phyloP scores from a whole-genome alignment of 2,113 vertebrate species.

The Bubo blakistoni region DNA sequence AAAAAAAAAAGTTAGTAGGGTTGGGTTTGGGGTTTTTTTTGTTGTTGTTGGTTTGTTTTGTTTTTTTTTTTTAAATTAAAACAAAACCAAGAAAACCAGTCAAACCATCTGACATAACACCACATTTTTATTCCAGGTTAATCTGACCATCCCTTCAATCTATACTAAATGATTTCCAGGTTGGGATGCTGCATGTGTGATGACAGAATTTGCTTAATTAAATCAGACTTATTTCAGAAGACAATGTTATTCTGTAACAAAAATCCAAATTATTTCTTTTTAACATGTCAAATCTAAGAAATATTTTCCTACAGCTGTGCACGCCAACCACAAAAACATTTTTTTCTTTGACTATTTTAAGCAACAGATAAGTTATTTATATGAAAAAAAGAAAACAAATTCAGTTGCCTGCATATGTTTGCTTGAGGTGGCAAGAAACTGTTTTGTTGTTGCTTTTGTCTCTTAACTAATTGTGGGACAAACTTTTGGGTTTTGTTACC shows the following conservation, averaged over 20 bases:
- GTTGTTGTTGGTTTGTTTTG: too few relatives aligned
- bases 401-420: background rate
- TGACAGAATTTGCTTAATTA: background rate
- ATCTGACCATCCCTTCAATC: background rate
- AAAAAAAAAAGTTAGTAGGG: background rate
- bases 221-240: background rate
- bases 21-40: background rate
- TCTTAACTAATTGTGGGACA: background rate
- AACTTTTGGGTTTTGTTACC: background rate
- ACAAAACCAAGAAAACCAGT: rapidly evolving
- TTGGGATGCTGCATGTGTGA: background rate
- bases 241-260: background rate
- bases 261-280: background rate
- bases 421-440: background rate
- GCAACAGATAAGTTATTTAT: background rate
- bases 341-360: background rate
- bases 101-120: background rate
- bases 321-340: background rate
- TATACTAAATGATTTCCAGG: background rate
- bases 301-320: background rate
- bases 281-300: background rate
- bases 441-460: background rate
- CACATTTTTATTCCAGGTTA: background rate
- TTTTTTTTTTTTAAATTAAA: background rate
- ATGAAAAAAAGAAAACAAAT: background rate